A percentile compares a stretch with the other conserved stretches of the same genome.
phyloP scores from a whole-genome alignment of 2,888 invertebrate genomes.

The Leptopilina myrica region DNA sequence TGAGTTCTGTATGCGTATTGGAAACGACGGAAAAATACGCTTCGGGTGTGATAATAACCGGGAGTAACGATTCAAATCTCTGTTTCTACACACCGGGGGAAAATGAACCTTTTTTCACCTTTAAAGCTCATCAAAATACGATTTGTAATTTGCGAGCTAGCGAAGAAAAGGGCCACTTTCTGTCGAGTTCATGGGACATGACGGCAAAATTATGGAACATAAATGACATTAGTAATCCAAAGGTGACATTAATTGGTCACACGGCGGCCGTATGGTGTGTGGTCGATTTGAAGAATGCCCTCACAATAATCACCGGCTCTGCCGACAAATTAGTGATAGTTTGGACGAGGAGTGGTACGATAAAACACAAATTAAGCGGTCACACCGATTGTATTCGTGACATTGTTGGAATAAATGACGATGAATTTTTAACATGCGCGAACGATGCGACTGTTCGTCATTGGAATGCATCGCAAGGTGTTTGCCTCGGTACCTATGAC shows the following conservation, averaged over 20 bases:
- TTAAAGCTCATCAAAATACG: conserved; percentile 88
- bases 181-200: conserved; percentile 96
- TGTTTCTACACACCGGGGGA: conserved; percentile 87
- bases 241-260: conserved; percentile 47
- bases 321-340: conserved; percentile 94
- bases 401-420: conserved; percentile 83
- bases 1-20: conserved; percentile 88
- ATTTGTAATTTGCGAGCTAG: conserved; percentile 80
- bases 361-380: conserved; percentile 78
- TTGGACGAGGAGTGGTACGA: conserved; percentile 84
- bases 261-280: conserved; percentile 92
- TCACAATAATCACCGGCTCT: conserved; percentile 89
- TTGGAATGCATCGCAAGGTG: conserved; percentile 88
- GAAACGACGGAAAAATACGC: conserved; percentile 84
- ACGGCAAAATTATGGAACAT: conserved; percentile 91
- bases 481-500: conserved; percentile 85
- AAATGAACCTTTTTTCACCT: conserved; percentile 81
- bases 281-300: conserved; percentile 79
- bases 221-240: conserved; percentile 74
- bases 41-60: conserved; percentile 89
- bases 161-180: conserved; percentile 78
- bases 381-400: conserved; percentile 96
- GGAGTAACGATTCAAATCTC: conserved; percentile 92
- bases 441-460: conserved; percentile 93
- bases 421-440: conserved; percentile 91